phyloP scores from a whole-genome alignment of 2,797 vertebrate species.

The Zenarchopterus dispar region DNA sequence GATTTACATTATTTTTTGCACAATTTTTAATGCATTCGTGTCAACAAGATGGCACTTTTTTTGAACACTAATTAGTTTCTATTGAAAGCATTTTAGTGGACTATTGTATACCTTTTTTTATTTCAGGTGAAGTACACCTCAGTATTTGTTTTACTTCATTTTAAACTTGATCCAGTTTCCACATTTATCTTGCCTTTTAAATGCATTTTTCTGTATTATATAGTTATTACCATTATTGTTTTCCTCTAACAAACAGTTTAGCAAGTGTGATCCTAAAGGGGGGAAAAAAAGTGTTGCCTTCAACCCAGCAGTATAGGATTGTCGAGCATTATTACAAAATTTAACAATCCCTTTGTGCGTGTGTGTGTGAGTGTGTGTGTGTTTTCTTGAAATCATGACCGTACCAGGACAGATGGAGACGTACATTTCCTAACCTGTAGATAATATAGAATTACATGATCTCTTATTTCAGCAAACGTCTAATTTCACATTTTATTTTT shows the following conservation, averaged over 20 bases:
- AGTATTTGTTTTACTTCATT: too few relatives aligned
- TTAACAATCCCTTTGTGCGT: too few relatives aligned
- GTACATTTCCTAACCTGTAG: neutral
- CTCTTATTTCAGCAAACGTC: neutral
- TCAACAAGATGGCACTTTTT: neutral
- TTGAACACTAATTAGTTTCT: neutral
- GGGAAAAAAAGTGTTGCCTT: neutral
- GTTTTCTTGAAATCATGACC: too few relatives aligned
- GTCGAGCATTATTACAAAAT: neutral
- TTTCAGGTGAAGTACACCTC: too few relatives aligned
- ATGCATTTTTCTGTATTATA: slow-evolving; percentile 2
- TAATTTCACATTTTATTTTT: slow-evolving; percentile 9
- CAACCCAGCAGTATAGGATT: neutral
- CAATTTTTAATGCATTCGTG: neutral
- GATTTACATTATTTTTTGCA: too few relatives aligned
- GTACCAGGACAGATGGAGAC: too few relatives aligned
- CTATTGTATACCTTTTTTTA: too few relatives aligned
- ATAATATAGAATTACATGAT: neutral
- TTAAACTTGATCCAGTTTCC: too few relatives aligned
- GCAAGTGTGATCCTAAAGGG: neutral
- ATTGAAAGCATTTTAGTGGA: neutral
- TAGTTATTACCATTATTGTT: neutral
- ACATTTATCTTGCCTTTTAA: slow-evolving; percentile 18
- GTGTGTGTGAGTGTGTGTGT: too few relatives aligned
- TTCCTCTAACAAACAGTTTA: neutral